These are phyloP conservation scores for Danio choprae DNA, from an alignment of 2,797 vertebrate genomes.

Conservation along the genomic window DNA sequence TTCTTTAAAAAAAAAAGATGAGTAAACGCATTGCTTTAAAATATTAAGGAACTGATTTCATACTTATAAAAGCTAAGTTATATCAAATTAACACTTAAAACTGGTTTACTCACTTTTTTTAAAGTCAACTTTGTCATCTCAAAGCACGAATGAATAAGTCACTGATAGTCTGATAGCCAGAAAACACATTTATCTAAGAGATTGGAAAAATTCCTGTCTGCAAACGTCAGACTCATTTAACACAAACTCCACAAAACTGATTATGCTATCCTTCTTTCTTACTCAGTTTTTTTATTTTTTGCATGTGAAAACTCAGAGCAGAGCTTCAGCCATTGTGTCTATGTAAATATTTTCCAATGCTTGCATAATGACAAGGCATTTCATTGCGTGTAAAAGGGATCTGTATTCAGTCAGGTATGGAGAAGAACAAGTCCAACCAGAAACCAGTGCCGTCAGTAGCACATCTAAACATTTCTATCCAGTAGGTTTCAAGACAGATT, in stretches of 20 bases:
- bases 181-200: not conserved
- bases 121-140: too few species aligned
- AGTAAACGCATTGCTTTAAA: too few species aligned
- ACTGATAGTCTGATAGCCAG: too few species aligned
- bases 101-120: too few species aligned
- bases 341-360: not conserved
- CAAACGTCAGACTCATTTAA: not conserved
- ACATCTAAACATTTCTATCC: conserved; percentile 34
- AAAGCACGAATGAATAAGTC: too few species aligned
- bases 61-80: too few species aligned
- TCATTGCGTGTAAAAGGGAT: conserved; percentile 59
- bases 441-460: conserved; percentile 36
- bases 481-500: not conserved
- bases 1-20: too few species aligned
- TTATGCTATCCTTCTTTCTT: not conserved
- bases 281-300: not conserved
- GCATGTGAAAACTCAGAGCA: not conserved
- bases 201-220: not conserved
- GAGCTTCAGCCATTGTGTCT: not conserved
- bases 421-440: conserved; percentile 68
- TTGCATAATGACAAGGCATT: conserved; percentile 2
- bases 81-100: too few species aligned
- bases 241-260: not conserved
- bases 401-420: conserved; percentile 32
- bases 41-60: too few species aligned